A percentile compares a stretch with the other conserved stretches of the same genome.
Evolutionary conservation across 2,888 invertebrate species (phyloP).

Genomic region (Helleia helle): DNA sequence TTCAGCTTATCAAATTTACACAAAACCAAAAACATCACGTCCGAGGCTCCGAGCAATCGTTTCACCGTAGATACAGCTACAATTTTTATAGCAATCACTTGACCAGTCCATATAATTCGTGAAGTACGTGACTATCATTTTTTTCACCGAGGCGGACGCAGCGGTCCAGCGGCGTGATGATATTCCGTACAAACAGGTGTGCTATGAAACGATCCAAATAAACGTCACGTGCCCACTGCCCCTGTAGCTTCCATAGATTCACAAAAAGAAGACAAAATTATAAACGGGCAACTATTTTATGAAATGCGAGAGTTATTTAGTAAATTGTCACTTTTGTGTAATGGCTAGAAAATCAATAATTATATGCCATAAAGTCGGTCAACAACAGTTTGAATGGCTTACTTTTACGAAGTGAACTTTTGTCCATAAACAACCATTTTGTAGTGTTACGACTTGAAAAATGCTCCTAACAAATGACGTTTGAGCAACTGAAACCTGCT

Average conservation of each 20-base stretch:
- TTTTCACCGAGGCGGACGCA: conserved; percentile 27
- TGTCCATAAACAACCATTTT: too few relatives aligned
- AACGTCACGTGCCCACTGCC: conserved; percentile 35
- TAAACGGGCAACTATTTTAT: not conserved
- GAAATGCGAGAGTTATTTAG: not conserved
- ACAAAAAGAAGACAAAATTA: conserved; percentile 10
- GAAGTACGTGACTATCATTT: conserved; percentile 59
- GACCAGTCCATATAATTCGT: conserved; percentile 59
- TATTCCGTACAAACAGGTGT: conserved; percentile 53
- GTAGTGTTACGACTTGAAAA: too few relatives aligned
- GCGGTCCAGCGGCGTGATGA: conserved; percentile 43
- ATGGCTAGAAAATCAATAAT: not conserved
- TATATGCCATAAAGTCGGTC: too few relatives aligned
- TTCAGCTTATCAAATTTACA: conserved; percentile 47
- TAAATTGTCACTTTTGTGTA: not conserved
- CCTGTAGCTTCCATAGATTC: conserved; percentile 14
- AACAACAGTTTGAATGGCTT: too few relatives aligned
- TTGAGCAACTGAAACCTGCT: too few relatives aligned
- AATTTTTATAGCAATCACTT: conserved; percentile 47
- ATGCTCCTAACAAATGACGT: too few relatives aligned
- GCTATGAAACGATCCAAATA: conserved; percentile 34
- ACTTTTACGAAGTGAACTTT: not conserved
- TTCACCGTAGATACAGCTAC: conserved; percentile 43
- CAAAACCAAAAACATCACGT: conserved; percentile 43
- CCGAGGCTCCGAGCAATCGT: conserved; percentile 25